Base-by-base conservation (phyloP, 2,888 invertebrate genomes). In the Lepidonotus clava region DNA sequence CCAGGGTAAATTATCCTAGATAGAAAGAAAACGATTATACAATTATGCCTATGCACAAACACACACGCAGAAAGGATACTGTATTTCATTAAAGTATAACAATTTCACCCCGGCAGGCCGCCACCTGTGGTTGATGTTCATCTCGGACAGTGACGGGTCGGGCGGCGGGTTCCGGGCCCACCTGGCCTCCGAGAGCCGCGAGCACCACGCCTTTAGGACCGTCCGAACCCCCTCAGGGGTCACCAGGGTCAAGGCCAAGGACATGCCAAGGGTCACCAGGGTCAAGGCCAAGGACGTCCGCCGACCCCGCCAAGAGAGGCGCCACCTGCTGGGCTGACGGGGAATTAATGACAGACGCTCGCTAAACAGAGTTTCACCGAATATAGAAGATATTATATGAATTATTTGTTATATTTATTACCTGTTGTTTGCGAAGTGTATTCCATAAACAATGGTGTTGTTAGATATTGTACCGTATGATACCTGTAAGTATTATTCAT, bases 101-200 rank as follows among this genome's bases (percentile, higher is more conserved):
- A 14, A 14, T 40, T 11, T 11, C 41, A 40, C 24, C 32, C 38
- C 28, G 36, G 0, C 85, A 87, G 87, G 87, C 11, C 86, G 87
- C n/a, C 86, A 87, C 40, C 56, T 88, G 46, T 87, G 86, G 88
- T 28, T 88, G 40, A 85, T 66, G 83, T 86, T 88, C 71, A 77
- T 86, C 24, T 67, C 87, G 11, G 88, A 88, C 53, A 80, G 86
- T 41, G 85, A 32, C 34, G 87, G 87, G n/a, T 83, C 83, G 14
- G 88, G 88, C 14, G 34, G 84, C 0, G 88, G 88, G 0, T 88
- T 88, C 86, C 83, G 85, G 40, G 86, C 86, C 0, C 21, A 41
- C n/a, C 40, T 88, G 14, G 61, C 80, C 28, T 85, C 86, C 28
- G 86, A 76, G 67, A 66, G 38, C 46, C 85, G 77, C n/a, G 76